A percentile compares a stretch with the other conserved stretches of the same genome.
Conservation (phyloP, 2,113 vertebrate genomes). For the Epinephelus cyanopodus region DNA sequence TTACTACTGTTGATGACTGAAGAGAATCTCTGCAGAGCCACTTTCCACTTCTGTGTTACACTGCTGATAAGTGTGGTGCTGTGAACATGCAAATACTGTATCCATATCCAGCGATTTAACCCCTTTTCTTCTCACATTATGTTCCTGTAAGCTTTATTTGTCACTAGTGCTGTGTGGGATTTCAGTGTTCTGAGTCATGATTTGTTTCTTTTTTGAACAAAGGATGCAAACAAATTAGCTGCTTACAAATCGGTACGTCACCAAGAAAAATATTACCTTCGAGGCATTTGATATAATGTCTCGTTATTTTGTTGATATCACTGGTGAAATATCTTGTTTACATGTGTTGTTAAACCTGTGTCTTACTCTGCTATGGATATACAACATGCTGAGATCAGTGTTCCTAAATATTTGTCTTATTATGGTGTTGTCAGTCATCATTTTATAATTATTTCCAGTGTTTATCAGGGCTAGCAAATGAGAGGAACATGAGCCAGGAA, state of each 20-base stretch:
- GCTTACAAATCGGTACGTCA: conserved; percentile 54
- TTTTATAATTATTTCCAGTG: conserved; percentile 52
- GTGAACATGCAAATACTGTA: conserved; percentile 59
- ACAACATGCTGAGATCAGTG: conserved; percentile 61
- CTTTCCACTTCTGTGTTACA: conserved; percentile 62
- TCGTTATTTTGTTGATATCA: conserved; percentile 46
- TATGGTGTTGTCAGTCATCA: conserved; percentile 67
- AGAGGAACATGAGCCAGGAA: conserved; percentile 18
- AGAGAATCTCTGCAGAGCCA: conserved; percentile 40
- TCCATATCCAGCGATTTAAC: conserved; percentile 40
- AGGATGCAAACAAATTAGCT: conserved; percentile 58
- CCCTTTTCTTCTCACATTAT: conserved; percentile 39
- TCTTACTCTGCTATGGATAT: conserved; percentile 62
- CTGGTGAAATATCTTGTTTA: conserved; percentile 61
- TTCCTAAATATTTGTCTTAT: conserved; percentile 67
- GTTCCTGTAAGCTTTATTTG: conserved; percentile 55
- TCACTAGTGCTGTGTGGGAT: conserved; percentile 62
- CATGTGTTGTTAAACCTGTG: conserved; percentile 62
- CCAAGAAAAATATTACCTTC: conserved; percentile 22
- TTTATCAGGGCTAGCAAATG: conserved; percentile 54
- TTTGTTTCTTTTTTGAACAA: conserved; percentile 27
- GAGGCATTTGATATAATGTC: conserved; percentile 33
- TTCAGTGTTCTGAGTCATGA: conserved; percentile 55
- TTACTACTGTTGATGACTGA: conserved; percentile 39
- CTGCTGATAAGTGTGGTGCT: conserved; percentile 59